phyloP scores from a whole-genome alignment of 2,888 invertebrate genomes.

The Caenorhabditis sp. region DNA sequence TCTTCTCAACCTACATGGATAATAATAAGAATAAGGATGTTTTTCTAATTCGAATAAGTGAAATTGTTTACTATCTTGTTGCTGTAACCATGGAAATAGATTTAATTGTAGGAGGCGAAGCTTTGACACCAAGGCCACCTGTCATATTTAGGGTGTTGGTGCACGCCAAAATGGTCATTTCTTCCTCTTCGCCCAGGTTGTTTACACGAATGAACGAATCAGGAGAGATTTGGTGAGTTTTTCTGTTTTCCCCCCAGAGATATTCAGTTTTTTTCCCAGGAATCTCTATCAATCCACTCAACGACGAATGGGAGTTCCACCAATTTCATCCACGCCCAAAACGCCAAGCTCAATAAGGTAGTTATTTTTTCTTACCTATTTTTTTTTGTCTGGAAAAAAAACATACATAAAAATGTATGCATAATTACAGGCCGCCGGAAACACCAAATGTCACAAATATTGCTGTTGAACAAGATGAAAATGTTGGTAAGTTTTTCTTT shows the following conservation, averaged over 20 bases:
- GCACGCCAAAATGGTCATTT: neutral
- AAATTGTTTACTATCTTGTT: neutral
- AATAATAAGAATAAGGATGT: too few species aligned
- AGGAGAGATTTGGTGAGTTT: slow-evolving; percentile 16
- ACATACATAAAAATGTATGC: slow-evolving; percentile 3
- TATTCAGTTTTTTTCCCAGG: slow-evolving; percentile 14
- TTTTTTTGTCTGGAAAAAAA: neutral
- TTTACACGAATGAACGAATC: slow-evolving; percentile 17
- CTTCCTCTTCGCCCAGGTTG: neutral
- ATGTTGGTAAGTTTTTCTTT: slow-evolving; percentile 17
- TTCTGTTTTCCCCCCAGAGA: slow-evolving; percentile 8
- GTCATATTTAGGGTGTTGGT: slow-evolving; percentile 20
- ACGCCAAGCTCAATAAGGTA: slow-evolving; percentile 24
- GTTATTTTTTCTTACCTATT: neutral
- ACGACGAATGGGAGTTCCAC: slow-evolving; percentile 18
- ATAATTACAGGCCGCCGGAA: slow-evolving; percentile 34
- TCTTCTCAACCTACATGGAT: too few species aligned
- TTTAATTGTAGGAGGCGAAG: neutral
- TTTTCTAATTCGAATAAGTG: too few species aligned
- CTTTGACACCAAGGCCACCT: slow-evolving; percentile 14
- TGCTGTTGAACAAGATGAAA: slow-evolving; percentile 29
- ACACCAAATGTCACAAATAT: slow-evolving; percentile 35
- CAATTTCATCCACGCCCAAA: slow-evolving; percentile 23
- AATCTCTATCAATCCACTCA: slow-evolving; percentile 24
- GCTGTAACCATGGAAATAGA: neutral